Base-by-base conservation (phyloP, 2,113 vertebrate species). In the Chamaea fasciata region DNA sequence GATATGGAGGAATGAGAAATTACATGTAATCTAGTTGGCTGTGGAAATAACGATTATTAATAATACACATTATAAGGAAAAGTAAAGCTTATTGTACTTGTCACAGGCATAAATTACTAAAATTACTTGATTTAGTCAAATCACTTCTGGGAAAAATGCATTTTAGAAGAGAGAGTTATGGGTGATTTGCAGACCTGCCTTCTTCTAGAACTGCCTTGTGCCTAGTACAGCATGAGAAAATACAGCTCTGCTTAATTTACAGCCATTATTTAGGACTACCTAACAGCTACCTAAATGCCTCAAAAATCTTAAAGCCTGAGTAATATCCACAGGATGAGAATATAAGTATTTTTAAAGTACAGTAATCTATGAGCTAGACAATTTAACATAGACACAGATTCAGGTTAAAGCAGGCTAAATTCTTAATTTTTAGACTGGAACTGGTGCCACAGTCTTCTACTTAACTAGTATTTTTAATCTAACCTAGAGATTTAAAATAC, bases 61-160 rank as follows among this genome's bases (percentile, higher is more conserved):
- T 75, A 86, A 81, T 78, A 57, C 17, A 19, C 15, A 35, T 84
- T 65, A 87, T 87, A 76, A 71, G 47, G 69, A 62, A 87, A 96
- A 84, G 15, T 79, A 82, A 70, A 88, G 35, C 56, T 46, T 71
- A n/a, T 46, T 68, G 15, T 64, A 87, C 74, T 76, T 83, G 65
- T 87, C 39, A 20, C 53, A 87, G 17, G 87, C 87, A 92, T 91
- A 84, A 92, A 92, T 87, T 71, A 73, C 64, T 78, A 26, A 87
- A 84, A 81, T 94, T 28, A 78, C 39, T 63, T 77, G 39, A 89
- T 84, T 69, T 71, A 49, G 24, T 81, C 49, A 75, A 65, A 73
- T 78, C 13, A 53, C 26, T 87, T 82, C 44, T 41, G 74, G 53
- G 74, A 78, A 84, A 71, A 90, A 65, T 0, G 1, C 3, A 2